phyloP scores from a whole-genome alignment of 1,140 invertebrate species.

The Brachionus plicatilis region DNA sequence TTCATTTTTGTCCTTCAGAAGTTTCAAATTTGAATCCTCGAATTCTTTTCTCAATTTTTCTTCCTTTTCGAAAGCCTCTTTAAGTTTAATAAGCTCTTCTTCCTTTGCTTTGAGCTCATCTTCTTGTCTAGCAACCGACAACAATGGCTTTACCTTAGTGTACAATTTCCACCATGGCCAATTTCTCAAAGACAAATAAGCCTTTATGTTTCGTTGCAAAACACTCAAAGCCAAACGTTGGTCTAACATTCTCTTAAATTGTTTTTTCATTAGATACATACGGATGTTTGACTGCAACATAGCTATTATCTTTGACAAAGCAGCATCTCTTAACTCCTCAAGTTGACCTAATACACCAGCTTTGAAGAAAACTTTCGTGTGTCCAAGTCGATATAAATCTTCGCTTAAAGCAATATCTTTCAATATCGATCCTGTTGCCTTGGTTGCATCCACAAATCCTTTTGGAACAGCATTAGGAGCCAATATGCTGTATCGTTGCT shows the following conservation, averaged over 20 bases:
- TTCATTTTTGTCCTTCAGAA: slow-evolving; percentile 77
- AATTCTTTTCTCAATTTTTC: slow-evolving; percentile 93
- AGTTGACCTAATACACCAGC: slow-evolving; percentile 99
- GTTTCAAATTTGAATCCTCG: slow-evolving; percentile 81
- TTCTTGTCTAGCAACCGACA: slow-evolving; percentile 95
- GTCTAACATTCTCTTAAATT: slow-evolving; percentile 94
- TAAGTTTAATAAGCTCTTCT: slow-evolving; percentile 86
- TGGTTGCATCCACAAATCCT: slow-evolving; percentile 71
- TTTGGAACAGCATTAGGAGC: slow-evolving; percentile 73
- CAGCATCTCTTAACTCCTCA: slow-evolving; percentile 99
- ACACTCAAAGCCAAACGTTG: slow-evolving; percentile 94
- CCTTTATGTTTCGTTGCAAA: slow-evolving; percentile 96
- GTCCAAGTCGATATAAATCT: slow-evolving; percentile 78
- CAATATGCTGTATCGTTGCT: slow-evolving; percentile 98
- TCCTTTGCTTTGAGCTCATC: slow-evolving; percentile 98
- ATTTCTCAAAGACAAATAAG: slow-evolving; percentile 92
- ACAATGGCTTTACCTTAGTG: slow-evolving; percentile 93
- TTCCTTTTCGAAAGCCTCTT: slow-evolving; percentile 86
- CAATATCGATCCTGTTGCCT: slow-evolving; percentile 73
- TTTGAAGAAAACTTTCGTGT: slow-evolving; percentile 99
- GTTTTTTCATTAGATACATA: slow-evolving; percentile 73
- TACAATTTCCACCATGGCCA: slow-evolving; percentile 99
- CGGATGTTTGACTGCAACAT: slow-evolving; percentile 95
- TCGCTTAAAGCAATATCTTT: slow-evolving; percentile 69
- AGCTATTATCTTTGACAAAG: slow-evolving; percentile 92